These are phyloP conservation scores for Heterodera filipjevi DNA, from an alignment of 2,888 invertebrate genomes.

Conservation along the genomic window DNA sequence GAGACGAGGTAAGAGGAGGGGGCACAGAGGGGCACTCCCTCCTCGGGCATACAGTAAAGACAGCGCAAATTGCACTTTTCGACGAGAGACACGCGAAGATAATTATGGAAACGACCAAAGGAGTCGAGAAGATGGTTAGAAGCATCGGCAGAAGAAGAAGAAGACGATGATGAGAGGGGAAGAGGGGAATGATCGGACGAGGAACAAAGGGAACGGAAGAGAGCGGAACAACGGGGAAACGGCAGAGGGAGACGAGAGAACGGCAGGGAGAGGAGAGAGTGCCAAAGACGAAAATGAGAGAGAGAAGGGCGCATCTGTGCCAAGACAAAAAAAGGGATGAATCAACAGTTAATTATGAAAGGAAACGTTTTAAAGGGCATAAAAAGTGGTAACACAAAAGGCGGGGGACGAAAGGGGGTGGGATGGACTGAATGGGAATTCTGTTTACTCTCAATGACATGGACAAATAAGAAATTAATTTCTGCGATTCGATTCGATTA, in stretches of 20 bases:
- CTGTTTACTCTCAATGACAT: no score
- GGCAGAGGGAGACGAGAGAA: neutral
- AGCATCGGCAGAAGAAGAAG: neutral
- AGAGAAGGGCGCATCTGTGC: neutral
- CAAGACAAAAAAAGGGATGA: neutral
- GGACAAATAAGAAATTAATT: no score
- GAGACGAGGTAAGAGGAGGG: slow-evolving; percentile 78
- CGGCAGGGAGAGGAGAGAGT: neutral
- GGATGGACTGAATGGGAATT: no score
- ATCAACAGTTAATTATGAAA: no score
- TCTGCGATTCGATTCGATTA: no score
- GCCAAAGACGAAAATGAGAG: neutral
- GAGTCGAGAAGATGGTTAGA: slow-evolving; percentile 71
- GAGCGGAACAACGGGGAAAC: neutral
- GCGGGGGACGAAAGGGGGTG: no score
- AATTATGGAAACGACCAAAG: slow-evolving; percentile 86
- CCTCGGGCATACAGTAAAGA: slow-evolving; percentile 96
- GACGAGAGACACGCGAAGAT: slow-evolving; percentile 90
- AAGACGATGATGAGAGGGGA: neutral
- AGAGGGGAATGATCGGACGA: neutral
- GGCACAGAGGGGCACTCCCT: slow-evolving; percentile 83
- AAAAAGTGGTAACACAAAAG: no score
- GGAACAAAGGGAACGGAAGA: neutral
- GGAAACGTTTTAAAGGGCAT: no score
- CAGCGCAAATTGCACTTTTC: slow-evolving; percentile 95